A percentile compares a stretch with the other conserved stretches of the same genome.
These are phyloP conservation scores for Syngnathus floridae DNA, from an alignment of 2,113 vertebrate species.

Conservation along the genomic window DNA sequence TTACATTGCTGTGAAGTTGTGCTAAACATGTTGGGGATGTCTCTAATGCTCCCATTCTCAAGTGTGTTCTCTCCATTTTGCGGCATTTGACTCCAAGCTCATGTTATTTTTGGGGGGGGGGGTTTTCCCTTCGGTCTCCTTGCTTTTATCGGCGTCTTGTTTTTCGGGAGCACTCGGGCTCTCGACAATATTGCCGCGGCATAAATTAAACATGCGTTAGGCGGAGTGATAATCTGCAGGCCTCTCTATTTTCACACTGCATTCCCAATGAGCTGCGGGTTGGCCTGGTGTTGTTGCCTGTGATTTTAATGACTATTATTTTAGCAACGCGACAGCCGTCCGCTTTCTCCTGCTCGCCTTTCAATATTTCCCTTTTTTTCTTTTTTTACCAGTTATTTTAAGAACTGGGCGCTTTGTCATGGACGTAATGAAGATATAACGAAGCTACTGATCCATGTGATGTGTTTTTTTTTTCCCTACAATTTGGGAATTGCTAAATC, in stretches of 20 bases:
- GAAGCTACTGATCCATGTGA: neutral
- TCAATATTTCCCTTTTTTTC: constrained; percentile 44
- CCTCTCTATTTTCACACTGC: constrained; percentile 73
- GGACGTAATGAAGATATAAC: constrained; percentile 1
- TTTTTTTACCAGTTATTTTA: constrained; percentile 6
- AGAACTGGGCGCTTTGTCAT: neutral
- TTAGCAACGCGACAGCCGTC: constrained; percentile 66
- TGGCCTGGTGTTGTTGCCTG: constrained; percentile 71
- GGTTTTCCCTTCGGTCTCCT: constrained; percentile 35
- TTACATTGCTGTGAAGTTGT: constrained; percentile 51
- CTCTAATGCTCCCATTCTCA: constrained; percentile 43
- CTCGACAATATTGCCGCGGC: constrained; percentile 64
- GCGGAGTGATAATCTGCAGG: constrained; percentile 68
- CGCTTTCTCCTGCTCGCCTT: constrained; percentile 64
- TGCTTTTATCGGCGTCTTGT: constrained; percentile 50
- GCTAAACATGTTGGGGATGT: constrained; percentile 50
- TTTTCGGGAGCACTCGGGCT: constrained; percentile 54
- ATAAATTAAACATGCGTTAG: constrained; percentile 73
- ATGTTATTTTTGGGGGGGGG: constrained; percentile 48
- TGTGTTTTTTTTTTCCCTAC: neutral
- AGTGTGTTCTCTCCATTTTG: constrained; percentile 50
- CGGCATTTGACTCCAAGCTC: constrained; percentile 38
- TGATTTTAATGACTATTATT: constrained; percentile 74
- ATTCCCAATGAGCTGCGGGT: constrained; percentile 71
- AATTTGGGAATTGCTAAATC: neutral